Evolutionary conservation across 2,888 invertebrate species (phyloP), one percentile per base, ranked within the genome.

Genomic region (Limnephilus auricula): DNA sequence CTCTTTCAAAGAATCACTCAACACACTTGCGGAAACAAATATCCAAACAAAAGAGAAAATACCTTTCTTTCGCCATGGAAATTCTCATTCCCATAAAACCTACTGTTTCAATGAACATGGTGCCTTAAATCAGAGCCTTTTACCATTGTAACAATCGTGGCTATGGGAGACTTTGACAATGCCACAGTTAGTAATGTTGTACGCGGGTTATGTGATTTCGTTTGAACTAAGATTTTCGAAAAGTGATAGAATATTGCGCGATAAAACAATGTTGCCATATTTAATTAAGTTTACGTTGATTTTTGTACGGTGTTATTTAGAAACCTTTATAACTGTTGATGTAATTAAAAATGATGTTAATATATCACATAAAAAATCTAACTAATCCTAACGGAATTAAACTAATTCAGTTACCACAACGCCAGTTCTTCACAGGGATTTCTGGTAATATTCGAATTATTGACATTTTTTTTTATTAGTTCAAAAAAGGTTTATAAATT

Each of bases 31-130:
- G 82, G 82, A 82, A 82, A 34, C 34, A 37, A 65, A 25, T 82
- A 25, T 34, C 5, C 34, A 82, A 82, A 82, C 82, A 82, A 82
- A 82, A 82, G 82, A 82, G 82, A 82, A 82, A 82, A 82, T 82
- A 82, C 34, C 13, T 82, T 82, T 82, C 82, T 82, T 82, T 82
- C 82, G n/a, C 82, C 82, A 82, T 82, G 25, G 25, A 18, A 9
- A 34, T 82, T 82, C 82, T n/a, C 34, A 25, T 82, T 82, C 82
- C 82, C 82, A 82, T 82, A 34, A 82, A 25, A 25, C 9, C 65
- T 82, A 32, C 34, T 82, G 34, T 82, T 82, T 25, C 82, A 32
- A 31, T 82, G 34, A 9, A 9, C 31, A 82, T 34, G 25, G 34
- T 82, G 82, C 34, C 18, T 82, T 82, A 82, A 37, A 82, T 34